Evolutionary conservation across 2,797 vertebrate genomes (phyloP), one percentile per base, ranked within the genome.

Genomic region (Chanos chanos): DNA sequence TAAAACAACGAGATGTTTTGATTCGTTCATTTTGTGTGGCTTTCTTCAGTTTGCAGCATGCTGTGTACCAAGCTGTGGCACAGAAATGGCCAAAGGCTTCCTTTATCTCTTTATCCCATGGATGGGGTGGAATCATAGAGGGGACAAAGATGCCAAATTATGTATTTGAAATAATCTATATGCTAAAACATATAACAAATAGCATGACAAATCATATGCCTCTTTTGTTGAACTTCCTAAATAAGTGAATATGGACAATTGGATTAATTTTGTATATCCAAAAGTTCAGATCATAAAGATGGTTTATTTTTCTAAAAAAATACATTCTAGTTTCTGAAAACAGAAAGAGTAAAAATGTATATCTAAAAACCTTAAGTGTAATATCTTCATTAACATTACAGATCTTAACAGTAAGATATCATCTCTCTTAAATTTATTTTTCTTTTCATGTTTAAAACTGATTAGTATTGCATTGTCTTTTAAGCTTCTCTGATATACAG

Each of bases 291-390:
- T 84, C 83, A 87, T 74, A 61, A 86, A 83, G 79, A 70, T 65
- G 52, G 57, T 78, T 73, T 90, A 89, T 90, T 89, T 90, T 90
- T 90, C 79, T 90, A 90, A 76, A 70, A n/a, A n/a, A 80, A 83
- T 79, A 73, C 77, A 71, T 81, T 75, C 73, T 77, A 81, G 73
- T 79, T 75, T 80, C 83, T 82, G 72, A 71, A 80, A 68, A 75
- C 76, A 74, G 72, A 70, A 64, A 59, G 9, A 45, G 43, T 28
- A 49, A n/a, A 61, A 62, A 27, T 45, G 36, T 54, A 61, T 61
- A 59, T 43, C 40, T 30, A 55, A 4, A 53, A 54, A 56, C 59
- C 59, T 48, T 52, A 18, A 67, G 58, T 61, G 27, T 55, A 30
- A 55, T 63, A 37, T 37, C 22, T 27, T 50, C 34, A 49, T 53